Conservation (phyloP, 2,797 vertebrate species). For the Notoglanidium macrostoma region DNA sequence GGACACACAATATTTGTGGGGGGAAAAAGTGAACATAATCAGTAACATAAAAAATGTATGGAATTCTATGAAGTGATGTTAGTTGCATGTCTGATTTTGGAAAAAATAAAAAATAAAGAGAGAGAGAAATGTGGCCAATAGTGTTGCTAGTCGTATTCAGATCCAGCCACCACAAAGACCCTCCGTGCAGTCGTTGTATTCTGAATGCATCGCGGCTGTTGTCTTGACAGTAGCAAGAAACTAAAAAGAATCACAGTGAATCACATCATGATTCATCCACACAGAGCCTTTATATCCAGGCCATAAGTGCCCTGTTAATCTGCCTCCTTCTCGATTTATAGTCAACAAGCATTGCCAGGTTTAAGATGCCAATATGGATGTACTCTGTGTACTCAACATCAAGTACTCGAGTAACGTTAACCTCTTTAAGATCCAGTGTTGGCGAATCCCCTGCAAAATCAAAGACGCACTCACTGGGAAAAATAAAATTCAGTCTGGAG, state of each 20-base stretch:
- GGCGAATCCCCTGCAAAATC: not conserved
- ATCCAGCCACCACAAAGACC: not conserved
- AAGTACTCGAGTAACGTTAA: conserved; percentile 8
- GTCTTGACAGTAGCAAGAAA: conserved; percentile 17
- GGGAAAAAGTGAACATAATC: no score
- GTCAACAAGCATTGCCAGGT: conserved; percentile 33
- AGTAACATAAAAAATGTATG: not conserved
- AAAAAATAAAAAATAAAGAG: not conserved
- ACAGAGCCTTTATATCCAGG: conserved; percentile 36
- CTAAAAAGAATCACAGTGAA: conserved; percentile 13
- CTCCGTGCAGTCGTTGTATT: not conserved
- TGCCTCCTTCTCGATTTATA: conserved; percentile 41
- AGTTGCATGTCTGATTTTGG: not conserved
- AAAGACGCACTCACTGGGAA: not conserved
- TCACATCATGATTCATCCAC: conserved; percentile 42
- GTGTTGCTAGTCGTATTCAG: not conserved
- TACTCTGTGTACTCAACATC: conserved; percentile 1
- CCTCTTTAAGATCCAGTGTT: not conserved
- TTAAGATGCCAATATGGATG: conserved; percentile 18
- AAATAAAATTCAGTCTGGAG: not conserved
- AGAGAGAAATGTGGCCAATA: not conserved
- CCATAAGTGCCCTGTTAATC: conserved; percentile 46
- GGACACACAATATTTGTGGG: not conserved
- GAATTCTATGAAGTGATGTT: not conserved
- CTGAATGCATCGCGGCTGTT: conserved; percentile 25